phyloP scores from a whole-genome alignment of 64 coral and sea anemone species.

The Actinia equina region DNA sequence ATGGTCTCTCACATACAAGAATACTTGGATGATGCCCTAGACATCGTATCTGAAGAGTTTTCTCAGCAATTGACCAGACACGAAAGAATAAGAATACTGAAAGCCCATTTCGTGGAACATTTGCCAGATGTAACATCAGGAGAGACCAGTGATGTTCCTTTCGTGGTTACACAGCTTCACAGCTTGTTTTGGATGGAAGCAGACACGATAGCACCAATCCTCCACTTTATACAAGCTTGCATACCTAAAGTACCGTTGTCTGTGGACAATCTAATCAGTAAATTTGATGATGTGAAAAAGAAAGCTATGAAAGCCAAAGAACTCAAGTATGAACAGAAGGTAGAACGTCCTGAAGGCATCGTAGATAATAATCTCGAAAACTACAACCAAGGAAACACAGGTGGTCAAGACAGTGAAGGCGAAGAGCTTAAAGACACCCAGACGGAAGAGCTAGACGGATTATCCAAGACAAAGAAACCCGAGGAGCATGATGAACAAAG shows the following conservation, averaged over 20 bases:
- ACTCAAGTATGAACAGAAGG: not conserved
- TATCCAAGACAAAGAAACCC: not conserved
- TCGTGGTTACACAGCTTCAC: slow-evolving; percentile 19
- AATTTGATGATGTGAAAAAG: not conserved
- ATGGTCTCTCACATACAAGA: slow-evolving; percentile 21
- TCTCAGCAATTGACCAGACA: slow-evolving; percentile 9
- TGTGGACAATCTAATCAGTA: not conserved
- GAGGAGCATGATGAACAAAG: not conserved
- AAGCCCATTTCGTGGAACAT: not conserved
- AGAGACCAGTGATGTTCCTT: not conserved
- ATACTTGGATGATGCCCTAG: slow-evolving; percentile 77
- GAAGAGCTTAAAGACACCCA: not conserved
- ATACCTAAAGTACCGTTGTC: not conserved
- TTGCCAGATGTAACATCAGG: not conserved
- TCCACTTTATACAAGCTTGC: slow-evolving; percentile 4
- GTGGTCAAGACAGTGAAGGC: not conserved
- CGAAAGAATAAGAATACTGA: slow-evolving; percentile 52
- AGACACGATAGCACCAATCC: not conserved
- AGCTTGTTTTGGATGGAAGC: slow-evolving; percentile 15
- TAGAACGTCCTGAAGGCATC: not conserved
- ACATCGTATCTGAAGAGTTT: slow-evolving; percentile 55
- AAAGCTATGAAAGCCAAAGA: not conserved
- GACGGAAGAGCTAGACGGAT: not conserved
- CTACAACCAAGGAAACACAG: not conserved
- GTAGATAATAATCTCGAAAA: not conserved